Percentiles rank a stretch among this genome's conserved stretches.
These are phyloP conservation scores for Henricia sp. DNA, from an alignment of 53 echinoderm and acorn worm genomes.

Conservation along the genomic window DNA sequence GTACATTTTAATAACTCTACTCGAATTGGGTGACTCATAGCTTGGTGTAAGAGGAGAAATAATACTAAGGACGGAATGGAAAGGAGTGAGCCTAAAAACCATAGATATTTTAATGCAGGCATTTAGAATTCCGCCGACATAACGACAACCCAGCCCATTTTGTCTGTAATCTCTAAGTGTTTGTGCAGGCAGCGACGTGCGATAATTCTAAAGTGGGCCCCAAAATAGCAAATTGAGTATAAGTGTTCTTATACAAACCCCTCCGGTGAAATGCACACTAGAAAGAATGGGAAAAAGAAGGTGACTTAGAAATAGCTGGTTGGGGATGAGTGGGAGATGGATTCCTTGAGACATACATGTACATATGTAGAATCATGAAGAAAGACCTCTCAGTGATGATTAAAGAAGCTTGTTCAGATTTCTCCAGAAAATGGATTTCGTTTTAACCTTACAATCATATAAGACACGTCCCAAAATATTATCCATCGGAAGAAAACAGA, in stretches of 20 bases:
- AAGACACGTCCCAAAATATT: no score
- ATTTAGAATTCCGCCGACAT: constrained; percentile 8
- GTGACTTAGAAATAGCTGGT: neutral
- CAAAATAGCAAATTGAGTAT: neutral
- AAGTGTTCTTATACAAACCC: neutral
- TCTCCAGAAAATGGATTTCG: no score
- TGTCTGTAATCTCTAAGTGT: neutral
- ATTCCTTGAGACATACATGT: neutral
- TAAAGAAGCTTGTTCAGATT: no score
- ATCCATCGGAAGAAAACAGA: no score
- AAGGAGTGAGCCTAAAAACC: no score
- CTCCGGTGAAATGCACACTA: neutral
- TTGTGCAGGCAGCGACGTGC: neutral
- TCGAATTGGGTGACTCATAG: constrained; percentile 12
- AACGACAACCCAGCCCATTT: neutral
- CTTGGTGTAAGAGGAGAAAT: neutral
- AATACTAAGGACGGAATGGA: neutral
- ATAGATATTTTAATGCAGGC: neutral
- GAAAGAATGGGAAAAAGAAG: no score
- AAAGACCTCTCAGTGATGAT: no score
- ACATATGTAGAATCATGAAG: neutral
- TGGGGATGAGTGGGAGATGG: neutral
- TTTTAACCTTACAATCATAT: no score
- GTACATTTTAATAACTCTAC: constrained; percentile 23
- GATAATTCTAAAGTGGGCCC: constrained; percentile 5